Base-by-base conservation (phyloP, 2,113 vertebrate species). In the Malurus melanocephalus region DNA sequence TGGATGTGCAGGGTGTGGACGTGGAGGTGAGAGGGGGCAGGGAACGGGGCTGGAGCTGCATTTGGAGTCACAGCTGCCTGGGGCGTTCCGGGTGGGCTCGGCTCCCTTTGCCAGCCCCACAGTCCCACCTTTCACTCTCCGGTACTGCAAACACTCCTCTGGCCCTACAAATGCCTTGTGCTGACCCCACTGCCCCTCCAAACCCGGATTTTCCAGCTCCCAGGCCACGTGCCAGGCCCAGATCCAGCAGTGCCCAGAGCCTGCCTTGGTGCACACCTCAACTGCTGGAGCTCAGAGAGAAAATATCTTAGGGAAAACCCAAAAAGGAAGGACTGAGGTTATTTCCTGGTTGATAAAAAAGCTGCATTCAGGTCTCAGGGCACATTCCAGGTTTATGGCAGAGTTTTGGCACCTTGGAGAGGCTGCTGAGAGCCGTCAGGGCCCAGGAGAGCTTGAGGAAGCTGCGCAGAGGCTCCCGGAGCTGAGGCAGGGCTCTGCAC, bases 151-250 rank as follows among this genome's bases (percentile, higher is more conserved):
- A 30, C 9, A 0, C 24, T 87, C 1, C 59, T 35, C 59, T 53
- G 62, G 10, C 8, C 45, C 48, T 27, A 38, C 30, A 57, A 35
- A 52, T 1, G 0, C 28, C 26, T 79, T 3, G 6, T 53, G 67
- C 33, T 72, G 42, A 59, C 10, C 51, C 38, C 16, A 2, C 4
- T 8, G 0, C 14, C 14, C 32, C 17, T 20, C 59, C 48, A 68
- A 81, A 69, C 8, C 14, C 16, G 16, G 3, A 8, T 78, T 84
- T 81, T 23, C 38, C 52, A 51, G 23, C 18, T 60, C 24, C 15
- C 16, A 23, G 38, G 17, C 3, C 38, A 3, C 0, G 0, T 2
- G 2, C 52, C 35, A 3, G 51, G 19, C 48, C 11, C 17, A 3
- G 43, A 13, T 16, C 32, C 52, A 56, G 64, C 45, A 28, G 24